These are phyloP conservation scores for Rana temporaria DNA, from an alignment of 2,113 vertebrate species.

Conservation along the genomic window DNA sequence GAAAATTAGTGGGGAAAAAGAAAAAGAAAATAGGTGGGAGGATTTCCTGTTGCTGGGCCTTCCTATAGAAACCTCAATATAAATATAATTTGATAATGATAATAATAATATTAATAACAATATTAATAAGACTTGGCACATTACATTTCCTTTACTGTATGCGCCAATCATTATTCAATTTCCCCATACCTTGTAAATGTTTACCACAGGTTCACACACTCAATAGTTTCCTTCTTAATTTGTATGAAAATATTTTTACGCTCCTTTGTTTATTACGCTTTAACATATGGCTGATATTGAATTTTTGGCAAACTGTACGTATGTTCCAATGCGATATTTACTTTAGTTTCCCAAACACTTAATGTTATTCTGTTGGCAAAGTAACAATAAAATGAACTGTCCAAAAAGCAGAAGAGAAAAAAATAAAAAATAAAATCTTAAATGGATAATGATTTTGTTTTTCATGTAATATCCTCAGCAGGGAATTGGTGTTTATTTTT, in stretches of 20 bases:
- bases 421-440: background rate
- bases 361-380: conserved; percentile 55
- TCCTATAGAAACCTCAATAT: too few relatives aligned
- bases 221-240: conserved; percentile 11
- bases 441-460: conserved; percentile 54
- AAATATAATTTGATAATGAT: too few relatives aligned
- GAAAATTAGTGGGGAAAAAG: too few relatives aligned
- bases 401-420: conserved; percentile 41
- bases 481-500: conserved; percentile 48
- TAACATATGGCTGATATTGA: conserved; percentile 55
- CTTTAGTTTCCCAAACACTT: conserved; percentile 54
- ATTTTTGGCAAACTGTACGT: conserved; percentile 36
- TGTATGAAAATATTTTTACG: conserved; percentile 33
- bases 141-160: too few relatives aligned
- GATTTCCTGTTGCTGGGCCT: too few relatives aligned
- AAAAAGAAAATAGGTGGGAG: too few relatives aligned
- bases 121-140: too few relatives aligned
- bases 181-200: background rate
- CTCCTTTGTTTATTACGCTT: conserved; percentile 41
- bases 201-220: background rate
- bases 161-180: background rate
- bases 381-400: conserved; percentile 50
- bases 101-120: too few relatives aligned
- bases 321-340: conserved; percentile 47
- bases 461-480: conserved; percentile 33